These are phyloP conservation scores for Cetonia aurata DNA, from an alignment of 2,888 invertebrate species.

Conservation along the genomic window DNA sequence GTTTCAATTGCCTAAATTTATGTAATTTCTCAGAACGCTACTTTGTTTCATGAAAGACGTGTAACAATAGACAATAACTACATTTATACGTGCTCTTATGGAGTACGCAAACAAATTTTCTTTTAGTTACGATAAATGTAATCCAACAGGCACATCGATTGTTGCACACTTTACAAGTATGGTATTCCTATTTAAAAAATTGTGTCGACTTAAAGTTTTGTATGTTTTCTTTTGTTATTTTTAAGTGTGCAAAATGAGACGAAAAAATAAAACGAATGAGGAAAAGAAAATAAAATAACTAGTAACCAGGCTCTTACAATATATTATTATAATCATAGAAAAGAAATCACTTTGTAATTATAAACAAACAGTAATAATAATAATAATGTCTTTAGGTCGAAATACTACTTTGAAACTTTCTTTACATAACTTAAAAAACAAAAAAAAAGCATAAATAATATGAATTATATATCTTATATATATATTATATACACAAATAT, in stretches of 20 bases:
- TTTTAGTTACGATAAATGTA: conserved; percentile 38
- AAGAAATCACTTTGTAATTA: conserved; percentile 18
- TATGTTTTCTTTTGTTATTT: conserved; percentile 22
- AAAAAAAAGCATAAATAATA: conserved; percentile 35
- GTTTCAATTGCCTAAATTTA: conserved; percentile 21
- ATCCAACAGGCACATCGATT: conserved; percentile 57
- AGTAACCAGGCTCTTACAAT: neutral
- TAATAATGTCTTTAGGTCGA: conserved; percentile 37
- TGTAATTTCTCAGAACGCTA: conserved; percentile 19
- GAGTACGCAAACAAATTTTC: conserved; percentile 38
- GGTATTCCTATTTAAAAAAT: conserved; percentile 28
- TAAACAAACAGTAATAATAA: conserved; percentile 23
- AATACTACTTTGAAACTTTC: conserved; percentile 33
- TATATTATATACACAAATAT: conserved; percentile 35
- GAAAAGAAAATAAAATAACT: conserved; percentile 17
- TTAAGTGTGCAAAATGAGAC: conserved; percentile 11
- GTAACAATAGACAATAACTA: conserved; percentile 46
- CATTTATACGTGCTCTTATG: conserved; percentile 33
- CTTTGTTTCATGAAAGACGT: conserved; percentile 23
- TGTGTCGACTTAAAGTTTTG: conserved; percentile 38
- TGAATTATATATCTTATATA: conserved; percentile 22
- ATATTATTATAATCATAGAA: conserved; percentile 16
- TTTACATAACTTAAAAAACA: conserved; percentile 32
- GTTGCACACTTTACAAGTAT: conserved; percentile 47
- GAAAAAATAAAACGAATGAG: conserved; percentile 8